Conservation (phyloP, 2,797 vertebrate species). For the Nasua narica region DNA sequence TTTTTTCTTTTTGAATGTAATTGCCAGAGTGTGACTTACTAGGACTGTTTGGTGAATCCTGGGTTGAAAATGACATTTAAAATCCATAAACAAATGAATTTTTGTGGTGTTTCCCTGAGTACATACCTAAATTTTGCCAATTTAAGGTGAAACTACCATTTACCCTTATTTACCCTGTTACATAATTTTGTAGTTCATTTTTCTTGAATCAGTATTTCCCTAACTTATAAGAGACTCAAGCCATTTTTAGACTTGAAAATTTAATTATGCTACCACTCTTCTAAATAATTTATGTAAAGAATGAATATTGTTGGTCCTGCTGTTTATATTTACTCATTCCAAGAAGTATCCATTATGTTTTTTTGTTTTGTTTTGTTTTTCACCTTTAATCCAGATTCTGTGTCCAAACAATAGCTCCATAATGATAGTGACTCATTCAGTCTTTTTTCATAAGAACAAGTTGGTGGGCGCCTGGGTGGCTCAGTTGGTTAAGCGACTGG, state of each 20-base stretch:
- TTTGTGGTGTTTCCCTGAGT: background rate
- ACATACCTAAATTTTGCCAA: background rate
- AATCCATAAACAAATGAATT: background rate
- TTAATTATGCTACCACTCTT: background rate
- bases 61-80: background rate
- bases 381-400: background rate
- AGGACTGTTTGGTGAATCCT: background rate
- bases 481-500: no score
- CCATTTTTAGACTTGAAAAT: background rate
- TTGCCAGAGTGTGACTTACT: background rate
- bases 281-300: background rate
- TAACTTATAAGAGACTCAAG: background rate
- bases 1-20: constrained; percentile 1
- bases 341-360: background rate
- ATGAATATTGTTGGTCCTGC: background rate
- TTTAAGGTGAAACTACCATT: background rate
- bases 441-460: background rate
- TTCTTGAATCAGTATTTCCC: background rate
- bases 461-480: no score
- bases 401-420: background rate
- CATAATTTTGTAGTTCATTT: constrained; percentile 10
- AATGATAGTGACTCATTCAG: background rate
- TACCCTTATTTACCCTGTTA: background rate
- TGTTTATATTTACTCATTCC: background rate
- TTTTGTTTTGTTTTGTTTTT: background rate